Evolutionary conservation across 2,113 vertebrate genomes (phyloP).

Genomic region (Procapra przewalskii): DNA sequence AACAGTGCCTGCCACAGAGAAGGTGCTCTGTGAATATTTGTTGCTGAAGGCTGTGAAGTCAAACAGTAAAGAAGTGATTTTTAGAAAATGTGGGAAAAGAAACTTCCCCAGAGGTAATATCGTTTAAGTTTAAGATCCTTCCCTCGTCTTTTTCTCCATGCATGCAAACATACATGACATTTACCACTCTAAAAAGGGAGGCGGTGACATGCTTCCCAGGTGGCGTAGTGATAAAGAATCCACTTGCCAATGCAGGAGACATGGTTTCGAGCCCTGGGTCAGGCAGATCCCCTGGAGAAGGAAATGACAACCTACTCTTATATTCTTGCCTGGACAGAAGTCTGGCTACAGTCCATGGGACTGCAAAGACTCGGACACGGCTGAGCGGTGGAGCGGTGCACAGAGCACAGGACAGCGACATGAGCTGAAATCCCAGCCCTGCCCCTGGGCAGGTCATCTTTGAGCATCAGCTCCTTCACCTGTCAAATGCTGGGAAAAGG

Average conservation of each 20-base stretch:
- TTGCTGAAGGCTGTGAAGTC: background rate
- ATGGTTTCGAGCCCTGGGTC: background rate
- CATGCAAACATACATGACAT: background rate
- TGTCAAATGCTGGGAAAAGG: background rate
- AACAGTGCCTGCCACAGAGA: background rate
- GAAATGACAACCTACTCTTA: background rate
- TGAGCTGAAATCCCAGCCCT: background rate
- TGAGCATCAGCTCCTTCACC: background rate
- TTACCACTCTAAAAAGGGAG: background rate
- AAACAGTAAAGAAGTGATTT: background rate
- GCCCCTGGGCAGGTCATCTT: background rate
- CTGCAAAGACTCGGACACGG: background rate
- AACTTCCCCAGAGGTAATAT: background rate
- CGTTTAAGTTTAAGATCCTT: background rate
- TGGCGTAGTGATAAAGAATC: background rate
- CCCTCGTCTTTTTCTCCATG: background rate
- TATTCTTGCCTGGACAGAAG: background rate
- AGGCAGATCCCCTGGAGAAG: background rate
- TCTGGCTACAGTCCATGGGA: background rate
- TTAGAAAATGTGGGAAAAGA: background rate
- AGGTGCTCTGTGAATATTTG: background rate
- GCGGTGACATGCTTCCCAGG: background rate
- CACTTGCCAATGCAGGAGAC: background rate
- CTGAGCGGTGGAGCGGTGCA: fast-evolving
- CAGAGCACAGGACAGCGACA: background rate